Conservation (phyloP, 2,797 vertebrate genomes). For the Anguilla anguilla region DNA sequence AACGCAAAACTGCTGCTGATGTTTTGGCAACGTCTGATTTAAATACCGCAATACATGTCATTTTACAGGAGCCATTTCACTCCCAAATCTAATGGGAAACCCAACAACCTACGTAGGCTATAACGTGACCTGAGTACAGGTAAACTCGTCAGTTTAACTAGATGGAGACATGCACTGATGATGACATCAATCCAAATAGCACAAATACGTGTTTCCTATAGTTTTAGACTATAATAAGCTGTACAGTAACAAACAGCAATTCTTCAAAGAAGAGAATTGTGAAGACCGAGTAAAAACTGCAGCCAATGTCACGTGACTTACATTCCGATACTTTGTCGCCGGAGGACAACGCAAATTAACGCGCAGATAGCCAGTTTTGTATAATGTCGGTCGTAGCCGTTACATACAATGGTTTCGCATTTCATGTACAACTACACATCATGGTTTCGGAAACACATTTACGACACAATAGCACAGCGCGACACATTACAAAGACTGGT, state of each 20-base stretch:
- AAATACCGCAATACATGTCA: not conserved
- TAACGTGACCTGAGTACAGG: not conserved
- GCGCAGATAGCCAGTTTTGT: not conserved
- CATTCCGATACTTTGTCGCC: slow-evolving; percentile 26
- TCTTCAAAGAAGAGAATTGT: not conserved
- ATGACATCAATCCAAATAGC: not conserved
- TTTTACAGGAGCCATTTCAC: not conserved
- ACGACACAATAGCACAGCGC: slow-evolving; percentile 12
- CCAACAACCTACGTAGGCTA: not conserved
- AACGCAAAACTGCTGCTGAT: not conserved
- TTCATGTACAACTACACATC: not conserved
- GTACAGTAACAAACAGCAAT: not conserved
- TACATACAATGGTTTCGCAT: not conserved
- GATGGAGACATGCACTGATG: not conserved
- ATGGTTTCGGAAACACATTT: not conserved
- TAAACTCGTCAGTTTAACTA: not conserved
- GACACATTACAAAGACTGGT: not conserved
- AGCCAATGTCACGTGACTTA: slow-evolving; percentile 28
- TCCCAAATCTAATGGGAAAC: not conserved
- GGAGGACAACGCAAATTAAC: not conserved
- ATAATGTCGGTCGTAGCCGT: not conserved
- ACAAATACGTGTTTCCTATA: not conserved
- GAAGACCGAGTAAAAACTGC: not conserved
- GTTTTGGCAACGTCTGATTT: not conserved
- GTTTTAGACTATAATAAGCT: not conserved